Evolutionary conservation across 1,140 invertebrate species (phyloP), one percentile per base, ranked within the genome.

Genomic region (Zaprionus ornatus): DNA sequence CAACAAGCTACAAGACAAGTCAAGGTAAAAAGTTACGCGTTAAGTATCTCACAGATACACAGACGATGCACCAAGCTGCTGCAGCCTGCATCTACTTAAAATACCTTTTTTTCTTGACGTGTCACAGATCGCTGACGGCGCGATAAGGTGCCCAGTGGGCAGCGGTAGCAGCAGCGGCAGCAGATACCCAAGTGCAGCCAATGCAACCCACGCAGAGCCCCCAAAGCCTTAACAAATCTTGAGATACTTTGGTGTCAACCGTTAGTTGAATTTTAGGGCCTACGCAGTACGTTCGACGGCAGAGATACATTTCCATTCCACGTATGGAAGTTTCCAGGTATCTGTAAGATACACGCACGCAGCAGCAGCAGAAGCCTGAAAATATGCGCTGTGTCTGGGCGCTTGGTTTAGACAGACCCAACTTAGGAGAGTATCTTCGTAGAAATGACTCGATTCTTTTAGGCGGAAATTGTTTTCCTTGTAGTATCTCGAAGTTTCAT

Each of bases 231-330:
- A 50, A 10, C 17, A 35, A 55, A 72, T 23, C 52, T 55, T 40
- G 35, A 76, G 69, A 66, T 76, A 72, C 55, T 59, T 54, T 65
- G 52, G 54, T 71, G 60, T 70, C 66, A 69, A 70, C 66, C 72
- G 72, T 74, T 74, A 74, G 66, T 40, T 64, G 42, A 21, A 56
- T 74, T 66, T 60, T 61, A 73, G 69, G 57, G 62, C 63, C 74
- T 67, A 73, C 63, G 74, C 73, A 74, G 48, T 40, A 35, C 9
- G 37, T 15, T 40, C 37, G 13, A 40, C 37, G 54, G 25, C n/a
- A 69, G 71, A 62, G 71, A 62, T 74, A 62, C 65, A 74, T 69
- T 50, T 70, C 15, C 59, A 52, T 98, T 98, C 94, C 98, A 98
- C 95, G 98, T 97, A 94, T 98, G 52, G 50, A 63, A 70, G 69